These are phyloP conservation scores for Buphagus erythrorhynchus DNA, from an alignment of 2,797 vertebrate species.

Conservation along the genomic window DNA sequence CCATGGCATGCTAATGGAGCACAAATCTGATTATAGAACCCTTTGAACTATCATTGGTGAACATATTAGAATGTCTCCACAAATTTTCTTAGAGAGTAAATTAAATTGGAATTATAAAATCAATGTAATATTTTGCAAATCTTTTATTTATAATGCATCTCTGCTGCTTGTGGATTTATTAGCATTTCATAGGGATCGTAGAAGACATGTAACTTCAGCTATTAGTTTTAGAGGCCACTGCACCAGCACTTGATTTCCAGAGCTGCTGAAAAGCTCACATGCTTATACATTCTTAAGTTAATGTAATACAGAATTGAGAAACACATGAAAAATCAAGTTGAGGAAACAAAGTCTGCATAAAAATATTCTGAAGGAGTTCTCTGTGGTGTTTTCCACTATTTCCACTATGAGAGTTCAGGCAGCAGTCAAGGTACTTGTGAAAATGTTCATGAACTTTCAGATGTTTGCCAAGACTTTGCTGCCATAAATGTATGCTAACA, in stretches of 20 bases:
- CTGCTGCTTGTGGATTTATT: neutral
- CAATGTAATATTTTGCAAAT: neutral
- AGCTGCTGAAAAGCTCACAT: neutral
- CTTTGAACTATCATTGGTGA: neutral
- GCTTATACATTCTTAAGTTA: neutral
- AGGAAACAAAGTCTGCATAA: neutral
- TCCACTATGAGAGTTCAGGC: neutral
- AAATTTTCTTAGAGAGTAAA: neutral
- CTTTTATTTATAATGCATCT: neutral
- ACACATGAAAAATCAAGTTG: neutral
- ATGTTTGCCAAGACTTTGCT: neutral
- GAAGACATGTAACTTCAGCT: neutral
- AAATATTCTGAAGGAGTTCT: neutral
- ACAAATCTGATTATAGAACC: neutral
- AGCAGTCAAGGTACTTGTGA: neutral
- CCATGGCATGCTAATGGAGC: neutral
- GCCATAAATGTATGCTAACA: neutral
- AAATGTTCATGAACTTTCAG: neutral
- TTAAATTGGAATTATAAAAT: neutral
- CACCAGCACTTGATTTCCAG: neutral
- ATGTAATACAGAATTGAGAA: neutral
- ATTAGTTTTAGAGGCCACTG: neutral
- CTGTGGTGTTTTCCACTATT: neutral
- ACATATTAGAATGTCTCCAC: neutral
- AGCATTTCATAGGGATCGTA: neutral